Evolutionary conservation across 2,888 invertebrate genomes (phyloP).

Genomic region (Ypsolopha sequella): DNA sequence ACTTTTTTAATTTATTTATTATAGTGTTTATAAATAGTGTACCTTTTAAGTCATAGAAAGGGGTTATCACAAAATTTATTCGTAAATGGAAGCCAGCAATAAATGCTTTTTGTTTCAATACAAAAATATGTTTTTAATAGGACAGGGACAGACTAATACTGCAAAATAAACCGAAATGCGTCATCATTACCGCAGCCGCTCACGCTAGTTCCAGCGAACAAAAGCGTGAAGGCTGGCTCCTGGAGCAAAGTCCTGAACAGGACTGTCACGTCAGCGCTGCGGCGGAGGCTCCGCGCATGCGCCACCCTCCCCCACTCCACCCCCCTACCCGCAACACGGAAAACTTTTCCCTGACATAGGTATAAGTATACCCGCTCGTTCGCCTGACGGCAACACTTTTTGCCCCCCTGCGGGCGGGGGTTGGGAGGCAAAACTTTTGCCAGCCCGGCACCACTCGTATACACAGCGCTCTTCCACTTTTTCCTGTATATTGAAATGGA

Average conservation of each 20-base stretch:
- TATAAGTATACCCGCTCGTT: conserved; percentile 48
- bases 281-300: conserved; percentile 49
- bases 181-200: conserved; percentile 8
- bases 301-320: conserved; percentile 33
- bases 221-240: conserved; percentile 26
- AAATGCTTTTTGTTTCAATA: conserved; percentile 4
- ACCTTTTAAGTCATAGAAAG: too few species aligned
- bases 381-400: conserved; percentile 69
- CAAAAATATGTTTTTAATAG: neutral
- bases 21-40: too few species aligned
- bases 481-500: conserved; percentile 71
- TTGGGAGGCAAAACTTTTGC: conserved; percentile 62
- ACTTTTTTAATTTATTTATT: neutral
- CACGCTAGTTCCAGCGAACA: conserved; percentile 28
- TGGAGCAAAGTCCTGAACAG: conserved; percentile 39
- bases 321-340: conserved; percentile 64
- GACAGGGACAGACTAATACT: neutral
- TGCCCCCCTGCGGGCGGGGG: conserved; percentile 51
- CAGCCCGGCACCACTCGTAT: conserved; percentile 61
- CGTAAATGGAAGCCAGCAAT: conserved; percentile 1
- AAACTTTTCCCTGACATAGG: conserved; percentile 69
- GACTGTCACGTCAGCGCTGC: conserved; percentile 56
- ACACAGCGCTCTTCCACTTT: conserved; percentile 70
- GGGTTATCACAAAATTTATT: too few species aligned
- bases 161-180: conserved; percentile 4